These are phyloP conservation scores for Dryadula phaetusa DNA, from an alignment of 2,888 invertebrate genomes.

Conservation along the genomic window DNA sequence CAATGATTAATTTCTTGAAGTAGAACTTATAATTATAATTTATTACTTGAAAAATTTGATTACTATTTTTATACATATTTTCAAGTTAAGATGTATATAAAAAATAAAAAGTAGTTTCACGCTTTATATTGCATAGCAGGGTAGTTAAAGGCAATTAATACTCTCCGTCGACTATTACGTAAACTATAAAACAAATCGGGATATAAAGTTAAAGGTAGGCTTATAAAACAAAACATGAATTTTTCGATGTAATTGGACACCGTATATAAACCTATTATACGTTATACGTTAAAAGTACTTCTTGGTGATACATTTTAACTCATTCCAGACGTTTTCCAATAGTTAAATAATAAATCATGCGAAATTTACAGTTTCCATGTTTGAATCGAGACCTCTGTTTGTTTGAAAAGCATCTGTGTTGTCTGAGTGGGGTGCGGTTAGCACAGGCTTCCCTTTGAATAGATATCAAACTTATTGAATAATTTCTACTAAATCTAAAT, in stretches of 20 bases:
- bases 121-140: too few relatives aligned
- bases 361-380: conserved; percentile 33
- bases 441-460: conserved; percentile 32
- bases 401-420: conserved; percentile 40
- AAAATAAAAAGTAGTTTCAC: too few relatives aligned
- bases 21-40: too few relatives aligned
- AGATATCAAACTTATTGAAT: conserved; percentile 33
- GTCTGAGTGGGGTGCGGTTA: conserved; percentile 34
- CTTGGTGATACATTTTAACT: background rate
- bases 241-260: background rate
- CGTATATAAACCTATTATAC: background rate
- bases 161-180: too few relatives aligned
- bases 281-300: background rate
- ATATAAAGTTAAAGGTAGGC: too few relatives aligned
- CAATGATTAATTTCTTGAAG: background rate
- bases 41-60: too few relatives aligned
- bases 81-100: too few relatives aligned
- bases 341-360: conserved; percentile 29
- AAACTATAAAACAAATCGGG: too few relatives aligned
- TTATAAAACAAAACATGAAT: background rate
- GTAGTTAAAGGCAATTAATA: too few relatives aligned
- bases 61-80: too few relatives aligned
- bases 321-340: conserved; percentile 19
- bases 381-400: conserved; percentile 32
- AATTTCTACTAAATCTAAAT: conserved; percentile 12